Conservation (phyloP, 2,113 vertebrate genomes). For the Pangasianodon gigas region DNA sequence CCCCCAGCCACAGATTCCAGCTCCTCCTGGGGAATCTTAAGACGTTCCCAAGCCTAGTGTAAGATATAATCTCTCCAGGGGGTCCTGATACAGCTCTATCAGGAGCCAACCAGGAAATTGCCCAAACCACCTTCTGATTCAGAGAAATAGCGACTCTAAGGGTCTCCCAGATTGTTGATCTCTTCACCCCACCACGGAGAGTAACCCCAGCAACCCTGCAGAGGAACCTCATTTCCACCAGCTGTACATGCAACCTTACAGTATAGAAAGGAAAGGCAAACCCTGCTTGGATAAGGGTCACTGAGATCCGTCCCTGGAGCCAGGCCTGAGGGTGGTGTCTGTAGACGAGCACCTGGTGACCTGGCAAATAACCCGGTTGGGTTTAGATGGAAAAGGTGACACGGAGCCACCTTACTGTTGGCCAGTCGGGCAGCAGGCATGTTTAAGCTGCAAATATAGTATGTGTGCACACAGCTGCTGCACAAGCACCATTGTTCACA, state of each 20-base stretch:
- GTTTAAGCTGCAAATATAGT: background rate
- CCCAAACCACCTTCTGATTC: background rate
- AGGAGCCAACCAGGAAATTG: background rate
- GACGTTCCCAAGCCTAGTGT: background rate
- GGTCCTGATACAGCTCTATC: background rate
- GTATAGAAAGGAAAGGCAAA: background rate
- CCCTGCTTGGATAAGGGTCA: background rate
- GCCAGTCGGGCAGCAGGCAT: background rate
- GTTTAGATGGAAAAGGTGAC: background rate
- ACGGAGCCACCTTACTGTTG: background rate
- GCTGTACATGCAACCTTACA: background rate
- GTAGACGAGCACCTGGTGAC: background rate
- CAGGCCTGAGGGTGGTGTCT: background rate
- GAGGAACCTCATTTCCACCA: background rate
- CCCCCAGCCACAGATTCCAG: background rate
- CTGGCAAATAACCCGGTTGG: background rate
- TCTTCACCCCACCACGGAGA: background rate
- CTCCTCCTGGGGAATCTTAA: background rate
- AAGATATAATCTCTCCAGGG: background rate
- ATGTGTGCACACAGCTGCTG: too few species aligned
- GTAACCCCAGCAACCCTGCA: background rate
- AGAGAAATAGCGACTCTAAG: background rate
- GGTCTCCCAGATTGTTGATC: background rate
- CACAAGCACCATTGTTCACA: too few species aligned
- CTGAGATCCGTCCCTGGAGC: background rate